These are phyloP conservation scores for Diogma glabrata DNA, from an alignment of 2,888 invertebrate genomes.

Conservation along the genomic window DNA sequence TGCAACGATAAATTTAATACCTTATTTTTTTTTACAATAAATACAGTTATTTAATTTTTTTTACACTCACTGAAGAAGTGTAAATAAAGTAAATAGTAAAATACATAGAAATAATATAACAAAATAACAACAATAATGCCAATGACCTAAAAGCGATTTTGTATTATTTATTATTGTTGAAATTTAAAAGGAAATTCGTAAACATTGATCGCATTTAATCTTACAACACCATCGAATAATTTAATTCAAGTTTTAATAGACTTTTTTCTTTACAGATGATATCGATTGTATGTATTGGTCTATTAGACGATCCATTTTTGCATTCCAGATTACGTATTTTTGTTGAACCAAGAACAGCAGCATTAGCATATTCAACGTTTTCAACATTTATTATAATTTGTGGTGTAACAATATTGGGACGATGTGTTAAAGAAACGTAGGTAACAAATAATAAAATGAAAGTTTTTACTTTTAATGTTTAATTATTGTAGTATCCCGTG, in stretches of 20 bases:
- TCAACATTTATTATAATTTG: slow-evolving; percentile 32
- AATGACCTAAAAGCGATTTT: too few species aligned
- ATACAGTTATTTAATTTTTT: background rate
- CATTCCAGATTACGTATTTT: slow-evolving; percentile 25
- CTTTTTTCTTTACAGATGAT: slow-evolving; percentile 5
- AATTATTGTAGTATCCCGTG: slow-evolving; percentile 30
- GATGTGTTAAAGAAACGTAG: slow-evolving; percentile 33
- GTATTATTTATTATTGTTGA: too few species aligned
- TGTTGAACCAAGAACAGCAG: slow-evolving; percentile 31
- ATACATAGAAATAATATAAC: background rate
- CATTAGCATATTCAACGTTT: slow-evolving; percentile 35
- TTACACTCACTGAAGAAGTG: background rate
- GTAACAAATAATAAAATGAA: too few species aligned
- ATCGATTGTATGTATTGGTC: slow-evolving; percentile 30
- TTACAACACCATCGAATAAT: too few species aligned
- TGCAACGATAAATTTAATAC: too few species aligned
- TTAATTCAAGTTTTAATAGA: background rate
- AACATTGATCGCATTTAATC: too few species aligned
- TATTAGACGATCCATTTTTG: slow-evolving; percentile 36
- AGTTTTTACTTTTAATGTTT: too few species aligned
- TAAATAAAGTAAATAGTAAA: background rate
- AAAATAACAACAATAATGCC: background rate
- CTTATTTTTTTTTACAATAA: slow-evolving; percentile 4
- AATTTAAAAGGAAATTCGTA: too few species aligned
- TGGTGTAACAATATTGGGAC: slow-evolving; percentile 32